Evolutionary conservation across 2,113 vertebrate species (phyloP), one percentile per base, ranked within the genome.

Genomic region (Ardeotis arabs): DNA sequence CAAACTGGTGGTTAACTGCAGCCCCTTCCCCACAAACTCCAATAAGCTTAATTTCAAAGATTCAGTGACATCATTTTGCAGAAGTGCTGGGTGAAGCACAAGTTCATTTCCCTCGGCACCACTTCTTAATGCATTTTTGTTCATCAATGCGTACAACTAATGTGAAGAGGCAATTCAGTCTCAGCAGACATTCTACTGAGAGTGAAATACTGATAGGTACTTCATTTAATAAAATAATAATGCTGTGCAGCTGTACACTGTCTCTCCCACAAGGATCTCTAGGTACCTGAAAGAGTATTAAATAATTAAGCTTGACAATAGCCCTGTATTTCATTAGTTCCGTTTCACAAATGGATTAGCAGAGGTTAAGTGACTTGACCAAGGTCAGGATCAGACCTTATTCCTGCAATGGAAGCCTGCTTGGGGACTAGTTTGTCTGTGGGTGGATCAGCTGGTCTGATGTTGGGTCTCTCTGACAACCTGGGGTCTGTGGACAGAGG

Each of bases 161-260:
- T 94, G 87, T 62, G 94, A 96, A 89, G 96, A 97, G 96, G 96
- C 94, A 97, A 96, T 95, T 95, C 80, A 35, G 96, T 81, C 92
- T 96, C 95, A 79, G 92, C 81, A 95, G 94, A 91, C 94, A 41
- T 94, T 95, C 89, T 95, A 28, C 89, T 82, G 94, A 96, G 90
- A 95, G 75, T 85, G 87, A 95, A 97, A 97, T 96, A 96, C 95
- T 95, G 96, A 96, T 96, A 96, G 89, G 89, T 95, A 94, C 96
- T 95, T 96, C 91, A 95, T 92, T 96, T 95, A 92, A 97, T 97
- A 95, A 97, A 97, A 96, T 96, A 97, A 89, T 96, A 96, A 96
- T 96, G 94, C 77, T 91, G 87, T 95, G 95, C 92, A 96, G 96
- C 93, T 97, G 96, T 95, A 95, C n/a, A 24, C 67, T 82, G 90